A percentile compares a stretch with the other conserved stretches of the same genome.
These are phyloP conservation scores for Phallusia fumigata DNA, from an alignment of 23 tunicate species.

Conservation along the genomic window DNA sequence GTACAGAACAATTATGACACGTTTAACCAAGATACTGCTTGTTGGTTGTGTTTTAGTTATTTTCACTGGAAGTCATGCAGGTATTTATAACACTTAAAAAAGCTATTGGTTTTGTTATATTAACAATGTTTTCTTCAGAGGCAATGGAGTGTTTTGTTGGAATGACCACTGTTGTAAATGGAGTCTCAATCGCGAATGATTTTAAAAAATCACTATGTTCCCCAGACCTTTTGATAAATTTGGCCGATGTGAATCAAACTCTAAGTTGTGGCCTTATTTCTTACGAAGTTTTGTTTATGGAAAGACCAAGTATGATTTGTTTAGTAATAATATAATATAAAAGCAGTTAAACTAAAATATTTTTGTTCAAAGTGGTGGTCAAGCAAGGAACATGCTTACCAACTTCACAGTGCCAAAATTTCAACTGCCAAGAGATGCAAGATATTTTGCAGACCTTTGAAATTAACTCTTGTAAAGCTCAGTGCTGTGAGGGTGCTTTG, in stretches of 20 bases:
- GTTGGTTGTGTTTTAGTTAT: background rate
- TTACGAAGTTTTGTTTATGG: background rate
- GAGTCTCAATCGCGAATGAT: conserved; percentile 19
- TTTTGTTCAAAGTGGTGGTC: conserved; percentile 36
- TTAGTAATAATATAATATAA: background rate
- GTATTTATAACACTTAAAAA: background rate
- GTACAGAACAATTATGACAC: too few relatives aligned
- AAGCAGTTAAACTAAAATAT: background rate
- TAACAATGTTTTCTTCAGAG: background rate
- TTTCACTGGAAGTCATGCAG: background rate
- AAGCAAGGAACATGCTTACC: conserved; percentile 57
- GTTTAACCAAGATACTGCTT: background rate
- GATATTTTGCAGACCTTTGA: background rate
- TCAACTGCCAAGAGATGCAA: conserved; percentile 20
- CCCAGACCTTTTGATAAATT: background rate
- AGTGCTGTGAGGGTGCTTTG: conserved; percentile 24
- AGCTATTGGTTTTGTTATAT: background rate
- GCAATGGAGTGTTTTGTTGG: conserved; percentile 37
- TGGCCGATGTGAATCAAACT: background rate
- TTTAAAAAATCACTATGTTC: conserved; percentile 21
- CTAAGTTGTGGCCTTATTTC: conserved; percentile 21
- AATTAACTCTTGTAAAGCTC: conserved; percentile 8
- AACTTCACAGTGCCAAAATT: conserved; percentile 20
- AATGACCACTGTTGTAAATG: conserved; percentile 23
- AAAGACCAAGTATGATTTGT: conserved; percentile 5